Percentiles rank a stretch among this genome's conserved stretches.
Evolutionary conservation across 2,797 vertebrate genomes (phyloP).

Genomic region (Tapera naevia): DNA sequence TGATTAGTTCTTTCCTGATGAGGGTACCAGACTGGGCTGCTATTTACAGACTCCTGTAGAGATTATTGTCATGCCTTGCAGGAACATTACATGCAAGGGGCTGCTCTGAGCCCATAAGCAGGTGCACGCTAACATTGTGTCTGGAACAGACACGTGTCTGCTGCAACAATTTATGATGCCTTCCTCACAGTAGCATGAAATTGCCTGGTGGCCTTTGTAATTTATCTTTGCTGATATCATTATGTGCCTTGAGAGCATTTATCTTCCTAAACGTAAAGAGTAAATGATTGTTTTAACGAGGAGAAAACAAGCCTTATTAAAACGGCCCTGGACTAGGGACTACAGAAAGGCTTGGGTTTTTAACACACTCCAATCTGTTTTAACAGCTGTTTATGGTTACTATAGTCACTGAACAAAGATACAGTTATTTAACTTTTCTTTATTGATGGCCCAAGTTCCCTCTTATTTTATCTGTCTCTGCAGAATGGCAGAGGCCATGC

Average conservation of each 20-base stretch:
- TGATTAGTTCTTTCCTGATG: background rate
- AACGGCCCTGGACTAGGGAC: background rate
- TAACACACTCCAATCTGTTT: constrained; percentile 38
- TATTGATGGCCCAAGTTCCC: constrained; percentile 14
- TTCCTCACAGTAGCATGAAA: background rate
- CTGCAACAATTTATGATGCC: background rate
- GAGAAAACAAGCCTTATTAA: constrained; percentile 46
- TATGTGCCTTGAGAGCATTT: constrained; percentile 19
- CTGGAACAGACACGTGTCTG: background rate
- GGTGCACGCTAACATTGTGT: background rate
- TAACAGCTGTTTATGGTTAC: constrained; percentile 57
- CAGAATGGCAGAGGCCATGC: background rate
- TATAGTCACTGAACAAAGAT: constrained; percentile 39
- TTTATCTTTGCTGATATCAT: constrained; percentile 60
- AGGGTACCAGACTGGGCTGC: background rate
- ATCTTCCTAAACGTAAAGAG: constrained; percentile 40
- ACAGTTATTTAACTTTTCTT: constrained; percentile 50
- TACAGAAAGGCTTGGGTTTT: constrained; percentile 11
- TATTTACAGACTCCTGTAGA: background rate
- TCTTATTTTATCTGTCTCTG: constrained; percentile 19
- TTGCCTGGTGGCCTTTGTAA: constrained; percentile 14
- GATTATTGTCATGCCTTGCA: background rate
- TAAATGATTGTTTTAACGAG: constrained; percentile 27
- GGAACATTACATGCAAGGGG: background rate
- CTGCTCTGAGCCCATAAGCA: background rate